Conservation (phyloP, 2,797 vertebrate species). For the Capromys pilorides region DNA sequence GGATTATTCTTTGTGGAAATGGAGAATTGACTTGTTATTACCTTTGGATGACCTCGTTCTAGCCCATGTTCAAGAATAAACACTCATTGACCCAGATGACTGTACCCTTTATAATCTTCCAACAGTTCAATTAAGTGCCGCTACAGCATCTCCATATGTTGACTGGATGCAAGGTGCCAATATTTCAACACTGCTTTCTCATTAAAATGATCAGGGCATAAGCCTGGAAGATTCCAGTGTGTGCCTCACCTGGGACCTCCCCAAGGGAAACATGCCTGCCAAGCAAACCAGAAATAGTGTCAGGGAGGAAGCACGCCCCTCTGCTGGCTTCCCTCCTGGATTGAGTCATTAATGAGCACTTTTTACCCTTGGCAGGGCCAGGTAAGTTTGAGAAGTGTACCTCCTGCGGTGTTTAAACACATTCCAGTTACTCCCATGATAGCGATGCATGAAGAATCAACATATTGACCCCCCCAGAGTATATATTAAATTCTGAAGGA, state of each 20-base stretch:
- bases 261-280: conserved; percentile 67
- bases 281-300: conserved; percentile 73
- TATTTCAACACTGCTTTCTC: conserved; percentile 65
- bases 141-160: conserved; percentile 68
- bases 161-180: conserved; percentile 62
- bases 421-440: conserved; percentile 71
- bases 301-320: conserved; percentile 37
- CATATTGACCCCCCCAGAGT: conserved; percentile 75
- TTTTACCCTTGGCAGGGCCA: conserved; percentile 69
- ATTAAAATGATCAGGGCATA: conserved; percentile 72
- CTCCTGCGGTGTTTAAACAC: conserved; percentile 68
- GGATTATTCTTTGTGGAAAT: conserved; percentile 43
- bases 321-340: conserved; percentile 42
- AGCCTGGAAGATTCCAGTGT: conserved; percentile 67
- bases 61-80: conserved; percentile 54
- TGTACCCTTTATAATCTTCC: conserved; percentile 63
- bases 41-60: conserved; percentile 57
- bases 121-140: conserved; percentile 70
- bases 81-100: conserved; percentile 44
- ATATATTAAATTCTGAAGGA: conserved; percentile 80
- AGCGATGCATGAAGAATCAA: conserved; percentile 73
- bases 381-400: conserved; percentile 70
- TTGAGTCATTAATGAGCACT: conserved; percentile 62
- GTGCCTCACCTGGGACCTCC: conserved; percentile 67
- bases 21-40: conserved; percentile 22